Percentiles rank a stretch among this genome's conserved stretches.
These are phyloP conservation scores for Pollenia angustigena DNA, from an alignment of 2,888 invertebrate species.

Conservation along the genomic window DNA sequence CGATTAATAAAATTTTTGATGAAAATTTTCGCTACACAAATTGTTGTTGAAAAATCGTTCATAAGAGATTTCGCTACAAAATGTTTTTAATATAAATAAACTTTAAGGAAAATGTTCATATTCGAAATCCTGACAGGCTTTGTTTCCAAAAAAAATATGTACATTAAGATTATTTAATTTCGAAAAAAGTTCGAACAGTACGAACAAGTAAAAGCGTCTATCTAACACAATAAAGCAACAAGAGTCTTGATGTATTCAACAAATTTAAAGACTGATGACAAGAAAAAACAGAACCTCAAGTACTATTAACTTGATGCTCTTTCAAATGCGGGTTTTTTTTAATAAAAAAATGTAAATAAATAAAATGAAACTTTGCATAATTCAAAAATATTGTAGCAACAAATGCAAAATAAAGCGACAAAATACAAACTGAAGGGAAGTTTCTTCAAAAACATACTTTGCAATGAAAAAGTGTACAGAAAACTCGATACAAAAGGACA, in stretches of 20 bases:
- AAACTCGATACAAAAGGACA: slow-evolving; percentile 80
- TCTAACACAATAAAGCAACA: slow-evolving; percentile 63
- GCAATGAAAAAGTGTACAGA: slow-evolving; percentile 74
- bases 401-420: slow-evolving; percentile 48
- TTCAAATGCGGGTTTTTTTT: slow-evolving; percentile 68
- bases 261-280: slow-evolving; percentile 38
- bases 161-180: slow-evolving; percentile 57
- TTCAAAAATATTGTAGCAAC: slow-evolving; percentile 66
- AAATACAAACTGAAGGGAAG: slow-evolving; percentile 61
- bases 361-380: slow-evolving; percentile 72
- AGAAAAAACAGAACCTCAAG: slow-evolving; percentile 61
- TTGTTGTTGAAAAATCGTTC: too few species aligned
- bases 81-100: background rate
- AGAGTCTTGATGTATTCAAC: slow-evolving; percentile 69
- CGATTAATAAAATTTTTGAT: too few species aligned
- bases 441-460: slow-evolving; percentile 63
- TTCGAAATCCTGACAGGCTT: slow-evolving; percentile 42
- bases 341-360: slow-evolving; percentile 67
- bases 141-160: slow-evolving; percentile 28
- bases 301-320: slow-evolving; percentile 74
- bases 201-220: slow-evolving; percentile 19
- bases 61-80: too few species aligned
- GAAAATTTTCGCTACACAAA: too few species aligned
- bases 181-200: background rate
- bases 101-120: background rate